Base-by-base conservation (phyloP, 92 coral and sea anemone species). In the Metridium senile region DNA sequence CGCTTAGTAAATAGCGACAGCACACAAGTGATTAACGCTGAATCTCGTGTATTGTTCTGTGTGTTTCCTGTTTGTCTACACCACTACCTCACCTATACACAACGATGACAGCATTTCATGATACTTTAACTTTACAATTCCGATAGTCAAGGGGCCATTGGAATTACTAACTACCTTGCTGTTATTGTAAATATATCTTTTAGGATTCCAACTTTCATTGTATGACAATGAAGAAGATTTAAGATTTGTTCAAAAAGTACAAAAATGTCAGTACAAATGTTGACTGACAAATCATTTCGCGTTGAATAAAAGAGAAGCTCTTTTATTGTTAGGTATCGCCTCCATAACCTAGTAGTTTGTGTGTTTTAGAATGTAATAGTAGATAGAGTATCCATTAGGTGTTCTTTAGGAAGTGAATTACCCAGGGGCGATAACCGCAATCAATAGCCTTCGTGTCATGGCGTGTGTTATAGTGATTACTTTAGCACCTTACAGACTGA, bases 51-150 rank as follows among this genome's bases (percentile, higher is more conserved):
- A 73, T 73, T 73, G 78, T 73, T 25, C 31, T 16, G 35, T 4
- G 33, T 4, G 52, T 58, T 73, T 73, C 68, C 67, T 73, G 78
- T 73, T 73, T 73, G 68, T 73, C 17, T 28, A 27, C 76, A 31
- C 19, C 75, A 70, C 58, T 23, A 35, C 17, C 8, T 22, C 61
- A 17, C 3, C 26, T 54, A 3, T 3, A 4, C 52, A 45, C 52
- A 7, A 17, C 52, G 52, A 17, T 17, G 9, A 45, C 52, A n/a
- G n/a, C n/a, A n/a, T n/a, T n/a, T n/a, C n/a, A n/a, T n/a, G 49
- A 4, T 39, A 39, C 49, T 39, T 39, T 39, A 39, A 6, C 6
- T 39, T 4, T 39, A 39, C 8, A 39, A 4, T 39, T 6, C 8
- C 13, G 13, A 6, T 4, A 13, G 13, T 39, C 13, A 39, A 39